Evolutionary conservation across 2,797 vertebrate species (phyloP).

Genomic region (Phoxinus dragarum): DNA sequence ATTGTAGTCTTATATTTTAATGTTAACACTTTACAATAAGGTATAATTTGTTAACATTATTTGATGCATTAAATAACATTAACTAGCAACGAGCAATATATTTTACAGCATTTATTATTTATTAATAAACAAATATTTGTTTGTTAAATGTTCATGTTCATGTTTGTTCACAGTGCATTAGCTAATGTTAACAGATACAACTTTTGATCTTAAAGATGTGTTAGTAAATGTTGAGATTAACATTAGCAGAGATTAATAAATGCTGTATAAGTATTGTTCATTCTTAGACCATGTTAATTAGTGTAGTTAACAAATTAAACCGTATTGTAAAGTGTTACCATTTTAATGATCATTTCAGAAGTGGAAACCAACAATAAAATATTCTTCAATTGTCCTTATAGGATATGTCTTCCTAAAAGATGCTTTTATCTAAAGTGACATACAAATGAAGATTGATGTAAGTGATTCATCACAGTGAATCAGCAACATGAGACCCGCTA

Average conservation of each 20-base stretch:
- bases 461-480: not conserved
- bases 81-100: not conserved
- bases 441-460: not conserved
- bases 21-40: not conserved
- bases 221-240: not conserved
- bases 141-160: not conserved
- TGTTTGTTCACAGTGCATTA: not conserved
- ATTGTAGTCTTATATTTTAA: not conserved
- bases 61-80: not conserved
- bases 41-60: not conserved
- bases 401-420: not conserved
- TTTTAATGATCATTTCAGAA: not conserved
- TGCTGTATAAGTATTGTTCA: not conserved
- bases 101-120: not conserved
- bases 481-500: not conserved
- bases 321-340: not conserved
- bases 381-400: not conserved
- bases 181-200: not conserved
- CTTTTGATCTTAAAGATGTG: not conserved
- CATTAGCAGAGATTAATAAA: not conserved
- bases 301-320: not conserved
- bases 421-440: not conserved
- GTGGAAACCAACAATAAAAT: not conserved
- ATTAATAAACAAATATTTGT: not conserved
- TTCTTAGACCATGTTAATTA: not conserved